Conservation (phyloP, 2,888 invertebrate genomes). For the Eupeodes luniger region DNA sequence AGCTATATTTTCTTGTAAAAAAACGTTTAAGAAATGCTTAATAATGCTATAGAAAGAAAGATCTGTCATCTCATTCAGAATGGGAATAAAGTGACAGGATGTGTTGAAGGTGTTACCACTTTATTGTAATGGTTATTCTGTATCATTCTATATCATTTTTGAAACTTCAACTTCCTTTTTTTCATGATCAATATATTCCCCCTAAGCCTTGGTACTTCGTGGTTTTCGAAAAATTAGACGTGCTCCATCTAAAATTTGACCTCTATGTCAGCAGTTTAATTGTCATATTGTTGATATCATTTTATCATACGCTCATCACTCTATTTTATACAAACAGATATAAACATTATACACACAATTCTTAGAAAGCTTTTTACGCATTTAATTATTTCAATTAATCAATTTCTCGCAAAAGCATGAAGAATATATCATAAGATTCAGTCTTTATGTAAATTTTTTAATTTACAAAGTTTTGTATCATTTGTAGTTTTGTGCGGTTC, state of each 20-base stretch:
- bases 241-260: too few species aligned
- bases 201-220: too few species aligned
- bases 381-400: constrained; percentile 41
- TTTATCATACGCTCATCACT: constrained; percentile 15
- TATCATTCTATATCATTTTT: too few species aligned
- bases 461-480: neutral
- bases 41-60: neutral
- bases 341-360: neutral
- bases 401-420: constrained; percentile 18
- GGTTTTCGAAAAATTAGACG: too few species aligned
- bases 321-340: neutral
- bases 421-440: constrained; percentile 20
- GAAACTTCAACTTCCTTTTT: too few species aligned
- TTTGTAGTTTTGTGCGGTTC: neutral
- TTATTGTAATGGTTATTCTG: too few species aligned
- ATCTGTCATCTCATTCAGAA: neutral
- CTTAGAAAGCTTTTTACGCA: constrained; percentile 38
- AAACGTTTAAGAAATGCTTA: neutral
- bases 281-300: constrained; percentile 7
- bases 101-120: too few species aligned
- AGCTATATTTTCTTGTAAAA: neutral
- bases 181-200: too few species aligned
- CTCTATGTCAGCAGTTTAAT: neutral
- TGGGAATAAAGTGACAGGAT: neutral
- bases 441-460: constrained; percentile 33